These are phyloP conservation scores for Mesembrinibis cayennensis DNA, from an alignment of 2,113 vertebrate species.

Conservation along the genomic window DNA sequence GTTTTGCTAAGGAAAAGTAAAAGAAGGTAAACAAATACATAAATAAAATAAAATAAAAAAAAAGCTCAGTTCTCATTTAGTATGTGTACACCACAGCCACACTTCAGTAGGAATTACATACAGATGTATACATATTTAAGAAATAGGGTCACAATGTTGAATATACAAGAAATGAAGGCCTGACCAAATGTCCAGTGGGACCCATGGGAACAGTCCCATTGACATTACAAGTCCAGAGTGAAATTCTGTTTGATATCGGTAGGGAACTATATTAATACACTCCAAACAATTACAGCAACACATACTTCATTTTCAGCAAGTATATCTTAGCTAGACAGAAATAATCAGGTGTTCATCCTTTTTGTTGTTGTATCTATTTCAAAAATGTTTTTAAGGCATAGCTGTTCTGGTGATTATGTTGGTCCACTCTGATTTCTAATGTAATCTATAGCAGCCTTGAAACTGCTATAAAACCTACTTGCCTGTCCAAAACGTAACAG, in stretches of 20 bases:
- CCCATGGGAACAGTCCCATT: neutral
- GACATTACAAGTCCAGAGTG: neutral
- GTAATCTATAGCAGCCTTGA: neutral
- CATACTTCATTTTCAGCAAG: neutral
- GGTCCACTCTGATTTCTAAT: neutral
- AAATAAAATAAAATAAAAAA: neutral
- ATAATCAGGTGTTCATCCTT: neutral
- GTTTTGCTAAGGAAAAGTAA: neutral
- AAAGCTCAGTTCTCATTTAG: neutral
- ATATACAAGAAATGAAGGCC: neutral
- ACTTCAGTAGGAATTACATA: neutral
- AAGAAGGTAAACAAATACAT: rapidly evolving
- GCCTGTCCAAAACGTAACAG: neutral
- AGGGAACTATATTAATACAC: neutral
- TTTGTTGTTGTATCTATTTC: neutral
- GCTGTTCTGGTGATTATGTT: neutral
- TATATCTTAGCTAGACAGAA: neutral
- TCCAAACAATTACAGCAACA: neutral
- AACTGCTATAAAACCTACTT: neutral
- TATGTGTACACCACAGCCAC: neutral
- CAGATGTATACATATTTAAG: neutral
- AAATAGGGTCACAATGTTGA: neutral
- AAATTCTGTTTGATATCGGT: neutral
- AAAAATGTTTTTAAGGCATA: neutral
- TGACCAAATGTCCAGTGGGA: neutral